These are phyloP conservation scores for Aquatica leii DNA, from an alignment of 2,888 invertebrate genomes.

Conservation along the genomic window DNA sequence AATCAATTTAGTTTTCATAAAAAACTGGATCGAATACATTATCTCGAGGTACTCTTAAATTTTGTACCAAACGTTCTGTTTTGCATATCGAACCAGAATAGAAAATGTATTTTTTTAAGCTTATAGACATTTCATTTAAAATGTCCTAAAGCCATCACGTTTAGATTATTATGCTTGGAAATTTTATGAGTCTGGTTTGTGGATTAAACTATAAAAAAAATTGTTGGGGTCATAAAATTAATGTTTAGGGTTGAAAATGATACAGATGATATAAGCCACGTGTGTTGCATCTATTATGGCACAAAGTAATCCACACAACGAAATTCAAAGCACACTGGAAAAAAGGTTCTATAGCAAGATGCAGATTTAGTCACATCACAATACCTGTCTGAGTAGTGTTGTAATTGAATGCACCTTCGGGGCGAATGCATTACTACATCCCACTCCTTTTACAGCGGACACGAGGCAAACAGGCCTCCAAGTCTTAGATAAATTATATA, in stretches of 20 bases:
- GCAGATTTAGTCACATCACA: constrained; percentile 32
- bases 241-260: constrained; percentile 28
- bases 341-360: constrained; percentile 20
- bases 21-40: too few species aligned
- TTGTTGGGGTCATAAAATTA: constrained; percentile 20
- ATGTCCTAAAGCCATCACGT: not conserved
- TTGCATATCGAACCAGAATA: too few species aligned
- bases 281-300: constrained; percentile 23
- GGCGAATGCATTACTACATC: constrained; percentile 30
- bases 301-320: constrained; percentile 27
- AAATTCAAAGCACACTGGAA: constrained; percentile 26
- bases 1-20: too few species aligned
- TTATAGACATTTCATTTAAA: not conserved
- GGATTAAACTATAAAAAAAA: constrained; percentile 8
- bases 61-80: too few species aligned
- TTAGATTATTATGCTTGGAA: not conserved
- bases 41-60: too few species aligned
- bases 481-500: constrained; percentile 30
- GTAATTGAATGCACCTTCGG: constrained; percentile 39
- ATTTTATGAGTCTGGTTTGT: not conserved
- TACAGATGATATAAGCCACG: constrained; percentile 23
- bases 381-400: constrained; percentile 27
- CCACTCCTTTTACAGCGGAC: constrained; percentile 33
- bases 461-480: constrained; percentile 33
- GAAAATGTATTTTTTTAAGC: not conserved